These are phyloP conservation scores for Todiramphus saurophagus DNA, from an alignment of 2,113 vertebrate genomes.

Conservation along the genomic window DNA sequence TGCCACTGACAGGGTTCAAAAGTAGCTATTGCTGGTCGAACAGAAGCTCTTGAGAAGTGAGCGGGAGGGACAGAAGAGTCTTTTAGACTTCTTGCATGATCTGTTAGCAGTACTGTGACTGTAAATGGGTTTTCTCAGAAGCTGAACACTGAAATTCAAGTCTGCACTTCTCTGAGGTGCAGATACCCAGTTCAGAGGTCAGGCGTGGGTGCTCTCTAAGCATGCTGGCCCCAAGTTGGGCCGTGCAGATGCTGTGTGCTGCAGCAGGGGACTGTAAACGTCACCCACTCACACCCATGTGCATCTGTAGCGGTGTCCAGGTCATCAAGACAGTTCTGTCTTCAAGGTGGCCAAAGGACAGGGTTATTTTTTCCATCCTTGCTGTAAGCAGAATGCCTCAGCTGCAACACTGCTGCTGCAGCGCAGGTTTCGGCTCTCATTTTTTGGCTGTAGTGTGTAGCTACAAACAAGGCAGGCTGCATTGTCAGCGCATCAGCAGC, in stretches of 20 bases:
- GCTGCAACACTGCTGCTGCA: neutral
- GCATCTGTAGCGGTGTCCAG: neutral
- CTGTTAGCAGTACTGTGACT: neutral
- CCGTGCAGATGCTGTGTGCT: neutral
- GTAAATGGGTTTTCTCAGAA: neutral
- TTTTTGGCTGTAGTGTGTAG: neutral
- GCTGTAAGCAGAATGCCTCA: neutral
- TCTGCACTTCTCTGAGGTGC: neutral
- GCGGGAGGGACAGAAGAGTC: fast-evolving
- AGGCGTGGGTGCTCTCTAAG: too few relatives aligned
- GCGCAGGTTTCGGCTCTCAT: neutral
- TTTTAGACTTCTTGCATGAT: neutral
- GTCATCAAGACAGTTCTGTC: neutral
- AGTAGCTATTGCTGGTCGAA: neutral
- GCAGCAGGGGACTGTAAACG: neutral
- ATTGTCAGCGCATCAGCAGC: neutral
- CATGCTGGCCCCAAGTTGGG: neutral
- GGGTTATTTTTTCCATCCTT: neutral
- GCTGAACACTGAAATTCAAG: neutral
- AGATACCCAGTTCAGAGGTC: neutral
- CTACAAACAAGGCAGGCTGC: neutral
- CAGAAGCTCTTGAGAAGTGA: neutral
- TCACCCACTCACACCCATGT: neutral
- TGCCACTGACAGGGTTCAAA: neutral
- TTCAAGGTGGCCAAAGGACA: neutral